Evolutionary conservation across 2,888 invertebrate species (phyloP), one percentile per base, ranked within the genome.

Genomic region (Phalangium opilio): DNA sequence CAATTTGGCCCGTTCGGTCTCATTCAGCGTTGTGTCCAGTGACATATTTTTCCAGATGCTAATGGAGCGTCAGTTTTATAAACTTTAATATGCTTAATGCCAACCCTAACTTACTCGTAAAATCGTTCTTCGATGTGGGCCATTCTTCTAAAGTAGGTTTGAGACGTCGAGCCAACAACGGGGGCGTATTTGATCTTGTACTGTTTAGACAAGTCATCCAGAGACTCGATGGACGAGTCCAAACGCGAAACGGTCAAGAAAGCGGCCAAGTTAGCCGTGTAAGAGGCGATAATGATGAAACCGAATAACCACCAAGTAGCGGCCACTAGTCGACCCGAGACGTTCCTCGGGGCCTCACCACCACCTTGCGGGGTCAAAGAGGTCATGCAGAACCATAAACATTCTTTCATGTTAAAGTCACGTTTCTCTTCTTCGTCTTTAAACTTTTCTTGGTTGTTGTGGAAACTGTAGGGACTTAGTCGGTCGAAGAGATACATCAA

Each of bases 241-340:
- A 93, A 71, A 14, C 91, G 76, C 0, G 90, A 91, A 19, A 72
- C 71, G 2, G 96, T 96, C 48, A 96, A 72, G 64, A 95, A 96
- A 1, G 96, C 96, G 2, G 96, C 96, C 62, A 96, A 73, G 67
- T 96, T 96, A 1, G 96, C 96, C 0, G 96, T 96, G 68, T 96
- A 96, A 0, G 93, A 93, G 3, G 96, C 96, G 63, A 96, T 95
- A 56, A 96, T 91, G 63, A 96, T 95, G 66, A 96, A 96, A 0
- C 95, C 93, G 68, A 96, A 96, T 19, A 96, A 71, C 96, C 96
- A 96, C 95, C 93, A 95, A 0, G 95, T 95, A 2, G 95, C 95
- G 0, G 95, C 95, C 0, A 96, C 81, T 11, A 96, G 70, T 43
- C 95, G 75, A 0, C 95, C 95, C 0, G 93, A 93, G 1, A 96